Evolutionary conservation across 2,797 vertebrate genomes (phyloP), one percentile per base, ranked within the genome.

Genomic region (Remorina albescens): DNA sequence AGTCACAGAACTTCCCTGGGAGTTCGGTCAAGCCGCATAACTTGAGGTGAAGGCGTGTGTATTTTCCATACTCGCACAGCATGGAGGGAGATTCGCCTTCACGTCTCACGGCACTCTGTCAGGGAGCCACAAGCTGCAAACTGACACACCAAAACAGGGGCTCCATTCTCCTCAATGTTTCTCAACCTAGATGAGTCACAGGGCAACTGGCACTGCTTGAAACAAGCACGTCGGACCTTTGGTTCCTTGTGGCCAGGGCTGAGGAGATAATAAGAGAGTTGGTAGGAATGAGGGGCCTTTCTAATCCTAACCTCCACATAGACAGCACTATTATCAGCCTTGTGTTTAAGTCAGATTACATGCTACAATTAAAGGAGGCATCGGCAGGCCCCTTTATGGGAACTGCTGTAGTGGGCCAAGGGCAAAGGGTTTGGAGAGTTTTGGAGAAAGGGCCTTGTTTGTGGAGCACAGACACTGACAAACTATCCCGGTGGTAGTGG

Each of bases 241-340:
- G 76, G 82, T 85, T 93, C 85, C 84, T 83, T 92, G 93, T 0
- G 91, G 92, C 91, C 68, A 71, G 72, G 85, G 81, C 86, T 91
- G 88, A 90, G 88, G 78, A 92, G 87, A 93, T 94, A 94, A 95
- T 95, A 93, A 95, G 91, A 95, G 91, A 93, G 91, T 89, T 85
- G 81, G 82, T 80, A 82, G 85, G 89, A 88, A 92, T 91, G 87
- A 78, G 90, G 91, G 91, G 83, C 89, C 86, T 90, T 90, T 93
- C 87, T 93, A 92, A 92, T 90, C 89, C 89, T 83, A 89, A 91
- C 90, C 87, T 90, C 88, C 77, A 79, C 86, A 91, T 63, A 93
- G 91, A 92, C 92, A 86, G 90, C 76, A 81, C 92, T 91, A 91
- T 92, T 92, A 93, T 93, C 92, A 92, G 90, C 89, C 93, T 90